Conservation (phyloP, 2,888 invertebrate species). For the Vanessa cardui region DNA sequence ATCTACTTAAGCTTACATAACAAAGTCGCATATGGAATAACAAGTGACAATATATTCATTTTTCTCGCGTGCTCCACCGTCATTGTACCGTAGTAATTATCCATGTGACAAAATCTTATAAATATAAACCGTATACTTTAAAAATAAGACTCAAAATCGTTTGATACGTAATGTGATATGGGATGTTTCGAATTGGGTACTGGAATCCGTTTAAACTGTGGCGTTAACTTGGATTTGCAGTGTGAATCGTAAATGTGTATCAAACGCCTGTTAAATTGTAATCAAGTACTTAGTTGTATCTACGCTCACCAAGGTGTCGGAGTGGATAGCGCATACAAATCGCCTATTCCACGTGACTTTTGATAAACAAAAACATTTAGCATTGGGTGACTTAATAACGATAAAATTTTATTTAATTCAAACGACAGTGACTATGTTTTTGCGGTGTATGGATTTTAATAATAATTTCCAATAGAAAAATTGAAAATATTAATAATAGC, state of each 20-base stretch:
- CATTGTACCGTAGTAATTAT: constrained; percentile 54
- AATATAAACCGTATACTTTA: constrained; percentile 22
- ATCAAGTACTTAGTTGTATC: background rate
- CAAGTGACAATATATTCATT: constrained; percentile 57
- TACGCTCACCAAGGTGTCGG: constrained; percentile 36
- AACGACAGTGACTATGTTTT: background rate
- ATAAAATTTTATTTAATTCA: background rate
- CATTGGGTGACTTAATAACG: background rate
- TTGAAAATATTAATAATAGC: too few species aligned
- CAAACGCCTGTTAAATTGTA: constrained; percentile 30
- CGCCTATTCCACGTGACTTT: constrained; percentile 11
- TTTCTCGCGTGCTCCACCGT: constrained; percentile 57
- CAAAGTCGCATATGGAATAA: constrained; percentile 53
- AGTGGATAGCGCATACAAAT: constrained; percentile 36
- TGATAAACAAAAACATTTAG: constrained; percentile 8
- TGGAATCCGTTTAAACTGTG: constrained; percentile 46
- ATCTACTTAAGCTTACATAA: constrained; percentile 69
- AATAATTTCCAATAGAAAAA: too few species aligned
- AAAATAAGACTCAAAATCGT: constrained; percentile 15
- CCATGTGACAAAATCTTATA: constrained; percentile 12
- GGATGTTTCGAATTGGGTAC: constrained; percentile 36
- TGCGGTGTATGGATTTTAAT: too few species aligned
- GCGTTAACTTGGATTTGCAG: constrained; percentile 58
- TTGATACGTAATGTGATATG: background rate
- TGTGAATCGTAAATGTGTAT: constrained; percentile 57